Evolutionary conservation across 2,888 invertebrate species (phyloP).

Genomic region (Matsumyia berberina): DNA sequence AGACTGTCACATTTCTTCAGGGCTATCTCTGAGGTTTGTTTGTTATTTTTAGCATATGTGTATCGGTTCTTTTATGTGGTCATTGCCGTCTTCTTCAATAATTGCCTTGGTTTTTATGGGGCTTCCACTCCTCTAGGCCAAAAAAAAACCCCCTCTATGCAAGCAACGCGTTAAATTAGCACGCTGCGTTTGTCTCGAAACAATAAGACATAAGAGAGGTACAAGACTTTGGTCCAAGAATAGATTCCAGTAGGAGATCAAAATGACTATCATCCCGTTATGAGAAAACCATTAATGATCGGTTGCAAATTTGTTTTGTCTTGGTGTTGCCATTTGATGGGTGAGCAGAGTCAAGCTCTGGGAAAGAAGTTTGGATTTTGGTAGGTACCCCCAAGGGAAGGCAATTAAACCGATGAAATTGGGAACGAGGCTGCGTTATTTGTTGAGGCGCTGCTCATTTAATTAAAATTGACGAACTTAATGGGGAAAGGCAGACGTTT

Average conservation of each 20-base stretch:
- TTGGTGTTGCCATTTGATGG: neutral
- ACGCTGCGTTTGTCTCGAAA: conserved; percentile 17
- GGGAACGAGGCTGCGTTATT: conserved; percentile 28
- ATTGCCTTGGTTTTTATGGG: conserved; percentile 6
- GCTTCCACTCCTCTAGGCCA: neutral
- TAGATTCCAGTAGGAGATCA: conserved; percentile 33
- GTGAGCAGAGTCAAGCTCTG: neutral
- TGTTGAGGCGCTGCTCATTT: conserved; percentile 26
- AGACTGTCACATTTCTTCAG: neutral
- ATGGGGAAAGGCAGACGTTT: conserved; percentile 22
- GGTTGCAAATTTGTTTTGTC: neutral
- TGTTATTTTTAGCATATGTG: neutral
- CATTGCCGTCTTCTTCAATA: conserved; percentile 1
- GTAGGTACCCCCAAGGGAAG: conserved; percentile 11
- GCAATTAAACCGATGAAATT: conserved; percentile 26
- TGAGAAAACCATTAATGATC: conserved; percentile 25
- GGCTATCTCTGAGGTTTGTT: neutral
- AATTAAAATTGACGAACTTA: conserved; percentile 37
- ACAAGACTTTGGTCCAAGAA: conserved; percentile 11
- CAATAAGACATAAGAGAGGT: conserved; percentile 12
- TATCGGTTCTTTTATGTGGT: conserved; percentile 22
- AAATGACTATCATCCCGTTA: conserved; percentile 14
- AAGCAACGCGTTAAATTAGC: conserved; percentile 21
- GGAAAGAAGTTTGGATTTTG: conserved; percentile 4
- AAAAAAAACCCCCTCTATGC: conserved; percentile 2